Conservation (phyloP, 2,888 invertebrate genomes). For the Autographa pulchrina region DNA sequence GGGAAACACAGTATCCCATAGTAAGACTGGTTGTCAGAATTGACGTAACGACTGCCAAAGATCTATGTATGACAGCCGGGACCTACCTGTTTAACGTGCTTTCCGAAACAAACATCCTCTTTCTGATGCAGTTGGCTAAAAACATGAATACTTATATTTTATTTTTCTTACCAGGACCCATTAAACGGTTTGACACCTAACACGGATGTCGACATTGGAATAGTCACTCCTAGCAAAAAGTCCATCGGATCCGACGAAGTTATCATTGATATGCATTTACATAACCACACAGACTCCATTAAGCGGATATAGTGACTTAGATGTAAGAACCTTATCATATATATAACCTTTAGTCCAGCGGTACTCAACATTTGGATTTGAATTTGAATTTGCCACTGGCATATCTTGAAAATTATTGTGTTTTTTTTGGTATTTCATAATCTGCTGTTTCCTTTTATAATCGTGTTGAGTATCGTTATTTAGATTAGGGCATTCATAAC, state of each 20-base stretch:
- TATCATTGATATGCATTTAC: conserved; percentile 90
- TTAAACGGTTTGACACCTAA: conserved; percentile 85
- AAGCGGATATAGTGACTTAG: conserved; percentile 70
- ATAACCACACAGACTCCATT: conserved; percentile 65
- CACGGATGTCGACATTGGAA: conserved; percentile 81
- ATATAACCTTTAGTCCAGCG: conserved; percentile 19
- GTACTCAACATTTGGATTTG: conserved; percentile 18
- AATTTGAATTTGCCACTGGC: background rate
- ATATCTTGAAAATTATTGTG: no score
- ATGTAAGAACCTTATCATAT: conserved; percentile 22
- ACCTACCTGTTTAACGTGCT: no score
- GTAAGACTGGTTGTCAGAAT: no score
- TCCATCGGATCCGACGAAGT: conserved; percentile 88
- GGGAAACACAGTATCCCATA: no score
- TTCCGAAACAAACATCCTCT: no score
- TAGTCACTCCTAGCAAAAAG: conserved; percentile 82
- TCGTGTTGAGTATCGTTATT: conserved; percentile 27
- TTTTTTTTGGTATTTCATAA: no score
- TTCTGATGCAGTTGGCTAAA: no score
- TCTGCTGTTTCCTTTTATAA: no score
- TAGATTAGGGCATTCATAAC: conserved; percentile 12
- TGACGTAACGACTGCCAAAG: no score
- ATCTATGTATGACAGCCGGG: no score
- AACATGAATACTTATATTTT: no score
- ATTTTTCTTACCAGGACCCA: conserved; percentile 65